Evolutionary conservation across 2,113 vertebrate genomes (phyloP).

Genomic region (Ciconia stormi): DNA sequence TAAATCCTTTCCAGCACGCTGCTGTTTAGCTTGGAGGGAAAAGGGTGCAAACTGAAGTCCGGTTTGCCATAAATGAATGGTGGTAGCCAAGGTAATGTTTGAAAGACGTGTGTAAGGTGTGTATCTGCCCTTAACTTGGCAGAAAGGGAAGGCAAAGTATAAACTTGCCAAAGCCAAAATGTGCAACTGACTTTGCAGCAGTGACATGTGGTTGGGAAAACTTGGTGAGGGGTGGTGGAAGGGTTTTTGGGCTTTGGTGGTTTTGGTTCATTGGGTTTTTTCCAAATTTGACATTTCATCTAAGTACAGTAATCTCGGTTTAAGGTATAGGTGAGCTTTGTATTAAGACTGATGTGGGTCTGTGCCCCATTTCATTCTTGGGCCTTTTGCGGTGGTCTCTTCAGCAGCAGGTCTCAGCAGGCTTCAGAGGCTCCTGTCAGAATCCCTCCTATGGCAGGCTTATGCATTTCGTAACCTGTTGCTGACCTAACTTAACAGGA

Average conservation of each 20-base stretch:
- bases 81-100: background rate
- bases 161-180: background rate
- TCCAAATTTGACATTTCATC: background rate
- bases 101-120: background rate
- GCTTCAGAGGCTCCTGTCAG: background rate
- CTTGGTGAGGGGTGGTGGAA: background rate
- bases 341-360: background rate
- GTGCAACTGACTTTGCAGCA: background rate
- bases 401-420: background rate
- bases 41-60: background rate
- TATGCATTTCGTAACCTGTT: background rate
- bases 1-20: accelerated
- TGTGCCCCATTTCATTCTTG: background rate
- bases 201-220: background rate
- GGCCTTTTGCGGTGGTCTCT: background rate
- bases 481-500: background rate
- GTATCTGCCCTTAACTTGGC: background rate
- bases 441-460: background rate
- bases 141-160: background rate
- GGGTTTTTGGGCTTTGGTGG: background rate
- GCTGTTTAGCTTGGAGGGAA: background rate
- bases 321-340: background rate
- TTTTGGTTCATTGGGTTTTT: background rate
- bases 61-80: background rate
- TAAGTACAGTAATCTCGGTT: accelerated